phyloP scores from a whole-genome alignment of 2,888 invertebrate species.

The Abscondita cerata region DNA sequence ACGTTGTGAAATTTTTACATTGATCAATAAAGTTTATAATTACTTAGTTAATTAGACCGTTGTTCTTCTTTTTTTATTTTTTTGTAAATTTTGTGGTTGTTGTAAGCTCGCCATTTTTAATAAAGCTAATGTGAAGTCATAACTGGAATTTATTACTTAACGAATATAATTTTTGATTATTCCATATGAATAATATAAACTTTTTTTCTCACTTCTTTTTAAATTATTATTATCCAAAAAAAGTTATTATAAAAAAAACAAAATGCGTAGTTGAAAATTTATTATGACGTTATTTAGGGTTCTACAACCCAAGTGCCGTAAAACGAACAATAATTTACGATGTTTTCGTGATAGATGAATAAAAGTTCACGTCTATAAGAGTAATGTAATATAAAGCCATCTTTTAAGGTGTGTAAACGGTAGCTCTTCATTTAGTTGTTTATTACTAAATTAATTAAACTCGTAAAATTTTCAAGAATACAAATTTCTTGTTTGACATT shows the following conservation, averaged over 20 bases:
- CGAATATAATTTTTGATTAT: no score
- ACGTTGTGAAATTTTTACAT: no score
- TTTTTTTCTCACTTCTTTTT: neutral
- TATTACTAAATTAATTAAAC: neutral
- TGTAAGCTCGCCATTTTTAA: no score
- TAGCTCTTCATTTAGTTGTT: neutral
- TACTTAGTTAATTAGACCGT: no score
- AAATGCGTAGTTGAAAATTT: neutral
- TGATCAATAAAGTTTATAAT: no score
- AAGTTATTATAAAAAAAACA: neutral
- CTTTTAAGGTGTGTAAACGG: neutral
- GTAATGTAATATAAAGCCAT: neutral
- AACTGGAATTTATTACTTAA: no score
- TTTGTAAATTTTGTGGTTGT: no score
- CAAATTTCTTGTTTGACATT: no score
- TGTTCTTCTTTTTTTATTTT: no score
- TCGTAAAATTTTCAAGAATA: no score
- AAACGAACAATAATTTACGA: neutral
- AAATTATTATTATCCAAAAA: neutral
- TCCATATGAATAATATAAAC: no score
- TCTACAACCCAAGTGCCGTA: neutral
- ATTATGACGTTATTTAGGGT: neutral
- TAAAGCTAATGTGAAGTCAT: no score
- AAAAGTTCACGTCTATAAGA: slow-evolving; percentile 1
- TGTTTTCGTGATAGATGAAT: neutral